phyloP scores from a whole-genome alignment of 2,888 invertebrate genomes.

The Zelleria hepariella region DNA sequence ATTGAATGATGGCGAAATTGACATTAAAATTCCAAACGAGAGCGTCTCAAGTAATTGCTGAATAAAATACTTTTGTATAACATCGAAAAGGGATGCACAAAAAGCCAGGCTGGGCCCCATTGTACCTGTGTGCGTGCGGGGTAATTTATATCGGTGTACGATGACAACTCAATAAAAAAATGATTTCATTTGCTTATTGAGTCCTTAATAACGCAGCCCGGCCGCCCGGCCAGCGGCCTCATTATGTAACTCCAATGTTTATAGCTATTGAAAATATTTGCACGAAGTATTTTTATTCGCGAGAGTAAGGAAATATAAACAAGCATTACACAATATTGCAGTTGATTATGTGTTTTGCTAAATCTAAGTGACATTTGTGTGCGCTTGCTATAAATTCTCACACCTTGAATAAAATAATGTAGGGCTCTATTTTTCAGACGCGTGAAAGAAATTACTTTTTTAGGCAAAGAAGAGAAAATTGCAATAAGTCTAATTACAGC shows the following conservation, averaged over 20 bases:
- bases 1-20: constrained; percentile 69
- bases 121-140: constrained; percentile 41
- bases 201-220: constrained; percentile 64
- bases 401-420: too few relatives aligned
- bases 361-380: too few relatives aligned
- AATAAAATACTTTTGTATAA: constrained; percentile 69
- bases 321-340: too few relatives aligned
- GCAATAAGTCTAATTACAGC: too few relatives aligned
- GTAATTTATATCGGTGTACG: constrained; percentile 66
- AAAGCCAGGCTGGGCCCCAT: constrained; percentile 39
- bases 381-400: too few relatives aligned
- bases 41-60: constrained; percentile 70
- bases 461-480: too few relatives aligned
- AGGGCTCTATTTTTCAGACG: too few relatives aligned
- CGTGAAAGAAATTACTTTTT: too few relatives aligned
- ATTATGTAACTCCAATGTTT: neutral
- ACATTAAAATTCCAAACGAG: constrained; percentile 64
- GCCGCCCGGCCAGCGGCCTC: constrained; percentile 28
- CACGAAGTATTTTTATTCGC: neutral
- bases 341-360: too few relatives aligned
- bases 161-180: constrained; percentile 72
- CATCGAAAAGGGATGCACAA: constrained; percentile 62
- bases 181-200: constrained; percentile 72
- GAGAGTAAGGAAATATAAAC: constrained; percentile 27
- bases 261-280: neutral